Conservation (phyloP, 2,797 vertebrate genomes). For the Anguilla obscura region DNA sequence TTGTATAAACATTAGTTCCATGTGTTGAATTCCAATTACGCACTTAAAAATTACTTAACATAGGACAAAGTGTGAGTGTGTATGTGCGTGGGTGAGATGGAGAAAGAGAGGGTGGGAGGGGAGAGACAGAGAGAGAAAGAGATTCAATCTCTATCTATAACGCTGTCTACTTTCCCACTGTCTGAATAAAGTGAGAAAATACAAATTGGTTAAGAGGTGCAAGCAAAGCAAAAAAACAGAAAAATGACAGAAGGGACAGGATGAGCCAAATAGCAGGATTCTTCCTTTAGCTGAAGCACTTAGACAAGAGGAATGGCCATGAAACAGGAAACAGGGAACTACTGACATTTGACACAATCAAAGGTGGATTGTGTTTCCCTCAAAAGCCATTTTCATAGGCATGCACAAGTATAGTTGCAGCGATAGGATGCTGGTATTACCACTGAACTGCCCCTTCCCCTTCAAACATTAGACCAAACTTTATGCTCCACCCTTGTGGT, state of each 20-base stretch:
- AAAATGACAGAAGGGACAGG: background rate
- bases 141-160: background rate
- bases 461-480: background rate
- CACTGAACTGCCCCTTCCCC: background rate
- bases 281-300: background rate
- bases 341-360: background rate
- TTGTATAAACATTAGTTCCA: constrained; percentile 4
- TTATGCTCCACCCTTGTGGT: background rate
- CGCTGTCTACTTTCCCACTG: no score
- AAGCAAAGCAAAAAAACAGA: no score
- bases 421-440: background rate
- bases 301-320: background rate
- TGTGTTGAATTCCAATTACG: constrained; percentile 6
- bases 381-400: background rate
- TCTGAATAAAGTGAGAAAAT: no score
- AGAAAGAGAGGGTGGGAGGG: background rate
- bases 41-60: background rate
- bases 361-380: background rate
- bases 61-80: background rate
- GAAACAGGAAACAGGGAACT: background rate
- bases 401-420: background rate
- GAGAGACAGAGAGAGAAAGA: background rate
- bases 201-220: no score
- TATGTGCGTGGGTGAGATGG: background rate
- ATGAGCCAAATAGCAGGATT: background rate